Evolutionary conservation across 2,113 vertebrate species (phyloP), one percentile per base, ranked within the genome.

Genomic region (Neomonachus schauinslandi): DNA sequence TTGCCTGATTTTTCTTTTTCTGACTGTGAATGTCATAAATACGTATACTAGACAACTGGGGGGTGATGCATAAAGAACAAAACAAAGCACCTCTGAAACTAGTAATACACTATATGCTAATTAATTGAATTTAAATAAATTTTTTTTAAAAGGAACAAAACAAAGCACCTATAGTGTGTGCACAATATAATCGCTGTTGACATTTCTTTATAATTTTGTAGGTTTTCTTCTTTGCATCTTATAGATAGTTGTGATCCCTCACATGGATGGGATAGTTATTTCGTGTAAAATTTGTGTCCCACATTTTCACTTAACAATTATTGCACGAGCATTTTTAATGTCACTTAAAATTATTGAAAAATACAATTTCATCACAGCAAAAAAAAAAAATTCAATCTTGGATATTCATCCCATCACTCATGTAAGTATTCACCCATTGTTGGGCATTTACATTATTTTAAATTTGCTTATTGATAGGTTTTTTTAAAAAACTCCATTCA

Each of bases 261-360:
- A 71, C 28, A 39, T 9, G 31, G 26, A 46, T n/a, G 15, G 33
- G 26, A 81, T 22, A 84, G 2, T 26, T 76, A 92, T 46, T 89
- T 89, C 49, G 19, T 39, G n/a, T 61, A 39, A 82, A 74, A 31
- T 84, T 22, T 83, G 26, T 11, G 57, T 31, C n/a, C 19, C 18
- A 49, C 65, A 55, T 71, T 81, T 77, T 82, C 49, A 53, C 13
- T 82, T 74, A 87, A 53, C n/a, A n/a, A n/a, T 93, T 80, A 59
- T 51, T 94, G 22, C 15, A 7, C 46, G 72, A 59, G 42, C 33
- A 31, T 69, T 76, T 85, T 55, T 28, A 36, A 63, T 85, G 36
- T 92, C 76, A 81, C 15, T 94, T 13, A 94, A 92, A 91, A 89
- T 63, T 63, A 19, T 2, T 74, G 33, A 88, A 83, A 95, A 96